Evolutionary conservation across 2,888 invertebrate genomes (phyloP), one percentile per base, ranked within the genome.

Genomic region (Diaperis boleti): DNA sequence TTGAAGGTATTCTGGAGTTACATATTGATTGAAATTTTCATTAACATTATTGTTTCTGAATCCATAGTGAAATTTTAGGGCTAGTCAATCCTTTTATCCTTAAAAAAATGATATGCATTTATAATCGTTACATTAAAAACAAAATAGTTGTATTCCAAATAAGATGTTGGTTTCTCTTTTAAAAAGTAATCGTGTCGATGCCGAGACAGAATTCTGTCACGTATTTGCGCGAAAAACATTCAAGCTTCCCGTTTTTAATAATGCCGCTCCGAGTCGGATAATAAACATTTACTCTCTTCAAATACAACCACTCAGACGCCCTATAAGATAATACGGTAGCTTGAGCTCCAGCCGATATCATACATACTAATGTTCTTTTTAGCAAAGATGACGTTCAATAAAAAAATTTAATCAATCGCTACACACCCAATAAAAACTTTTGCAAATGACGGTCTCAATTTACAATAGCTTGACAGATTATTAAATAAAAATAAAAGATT

Each of bases 281-380:
- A 78, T 78, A 78, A 78, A 78, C 77, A 78, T 78, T 76, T 76
- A 74, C 76, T 69, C 72, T 74, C 73, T 73, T 77, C 74, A 73
- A 72, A 74, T 74, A 74, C 71, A 70, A 72, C 72, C 69, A 72
- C 71, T 72, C 69, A 63, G 73, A 63, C 73, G 66, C 73, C 76
- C 75, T 73, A 76, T 76, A 76, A 76, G 75, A 77, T 76, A 75
- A 76, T 76, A 75, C 75, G 59, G 64, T 47, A 55, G 59, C 45
- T 52, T 22, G 52, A 41, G 65, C 67, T 42, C 31, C 54, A 47
- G 55, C 69, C 65, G 72, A 73, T 67, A 76, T 72, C 72, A 75
- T 75, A 72, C 76, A 76, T 76, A 74, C 74, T 74, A 74, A 75
- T 75, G 72, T 59, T 50, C 61, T 59, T 59, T 61, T 68, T 70